These are phyloP conservation scores for Oreochromis niloticus DNA, from an alignment of 2,113 vertebrate genomes.

Conservation along the genomic window DNA sequence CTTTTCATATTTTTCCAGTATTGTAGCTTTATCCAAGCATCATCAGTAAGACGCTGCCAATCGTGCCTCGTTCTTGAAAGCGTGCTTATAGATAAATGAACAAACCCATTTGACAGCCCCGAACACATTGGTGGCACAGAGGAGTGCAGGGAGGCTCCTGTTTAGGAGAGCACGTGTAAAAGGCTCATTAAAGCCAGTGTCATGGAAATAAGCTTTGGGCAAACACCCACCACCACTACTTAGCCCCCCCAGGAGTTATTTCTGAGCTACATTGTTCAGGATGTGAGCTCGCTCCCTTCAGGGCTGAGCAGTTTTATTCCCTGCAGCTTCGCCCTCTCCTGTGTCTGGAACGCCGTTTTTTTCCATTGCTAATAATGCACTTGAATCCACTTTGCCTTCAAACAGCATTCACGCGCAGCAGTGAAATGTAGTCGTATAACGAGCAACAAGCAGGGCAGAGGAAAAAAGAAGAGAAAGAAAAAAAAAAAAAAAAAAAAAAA, in stretches of 20 bases:
- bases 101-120: background rate
- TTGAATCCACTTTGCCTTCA: background rate
- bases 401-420: background rate
- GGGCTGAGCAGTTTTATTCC: background rate
- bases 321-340: conserved; percentile 3
- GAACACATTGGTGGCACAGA: background rate
- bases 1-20: background rate
- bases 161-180: background rate
- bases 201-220: background rate
- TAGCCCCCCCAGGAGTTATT: background rate
- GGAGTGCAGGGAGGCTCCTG: background rate
- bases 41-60: background rate
- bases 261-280: background rate
- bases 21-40: background rate
- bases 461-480: background rate
- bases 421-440: background rate
- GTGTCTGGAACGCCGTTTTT: background rate
- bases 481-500: background rate
- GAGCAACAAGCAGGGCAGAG: background rate
- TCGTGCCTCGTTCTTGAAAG: background rate
- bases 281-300: background rate
- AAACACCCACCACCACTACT: background rate
- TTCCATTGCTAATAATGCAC: conserved; percentile 27
- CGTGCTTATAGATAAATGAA: background rate
- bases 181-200: background rate